Conservation (phyloP, 2,113 vertebrate genomes). For the Dascyllus trimaculatus region DNA sequence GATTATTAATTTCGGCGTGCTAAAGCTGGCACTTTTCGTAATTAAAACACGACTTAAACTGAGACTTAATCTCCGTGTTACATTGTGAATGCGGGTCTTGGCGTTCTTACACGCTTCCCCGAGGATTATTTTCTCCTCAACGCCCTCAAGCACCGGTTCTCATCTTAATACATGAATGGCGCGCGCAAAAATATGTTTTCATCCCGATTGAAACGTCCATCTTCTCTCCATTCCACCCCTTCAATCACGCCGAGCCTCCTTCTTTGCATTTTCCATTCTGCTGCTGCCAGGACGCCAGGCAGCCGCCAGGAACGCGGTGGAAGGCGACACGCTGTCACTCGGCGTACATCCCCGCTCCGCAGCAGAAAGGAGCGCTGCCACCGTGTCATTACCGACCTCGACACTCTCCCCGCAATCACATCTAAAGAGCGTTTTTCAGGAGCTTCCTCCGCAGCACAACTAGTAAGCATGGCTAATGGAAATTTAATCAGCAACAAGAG, state of each 20-base stretch:
- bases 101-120: constrained; percentile 15
- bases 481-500: constrained; percentile 85
- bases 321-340: constrained; percentile 63
- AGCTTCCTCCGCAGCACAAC: constrained; percentile 65
- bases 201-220: constrained; percentile 44
- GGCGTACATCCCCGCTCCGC: constrained; percentile 11
- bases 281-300: constrained; percentile 45
- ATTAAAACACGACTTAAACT: background rate
- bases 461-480: constrained; percentile 83
- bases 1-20: background rate
- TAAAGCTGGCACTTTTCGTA: background rate
- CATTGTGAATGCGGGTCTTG: constrained; percentile 8
- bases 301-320: constrained; percentile 48
- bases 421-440: constrained; percentile 78
- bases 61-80: constrained; percentile 16
- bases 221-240: constrained; percentile 40
- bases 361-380: constrained; percentile 55
- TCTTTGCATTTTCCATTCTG: constrained; percentile 66
- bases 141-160: constrained; percentile 31
- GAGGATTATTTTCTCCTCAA: constrained; percentile 33
- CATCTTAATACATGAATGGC: constrained; percentile 55
- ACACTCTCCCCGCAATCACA: constrained; percentile 74
- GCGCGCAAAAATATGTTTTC: constrained; percentile 57
- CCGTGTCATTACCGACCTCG: constrained; percentile 74
- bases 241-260: constrained; percentile 41